Conservation (phyloP, 2,113 vertebrate genomes). For the Piprites chloris region DNA sequence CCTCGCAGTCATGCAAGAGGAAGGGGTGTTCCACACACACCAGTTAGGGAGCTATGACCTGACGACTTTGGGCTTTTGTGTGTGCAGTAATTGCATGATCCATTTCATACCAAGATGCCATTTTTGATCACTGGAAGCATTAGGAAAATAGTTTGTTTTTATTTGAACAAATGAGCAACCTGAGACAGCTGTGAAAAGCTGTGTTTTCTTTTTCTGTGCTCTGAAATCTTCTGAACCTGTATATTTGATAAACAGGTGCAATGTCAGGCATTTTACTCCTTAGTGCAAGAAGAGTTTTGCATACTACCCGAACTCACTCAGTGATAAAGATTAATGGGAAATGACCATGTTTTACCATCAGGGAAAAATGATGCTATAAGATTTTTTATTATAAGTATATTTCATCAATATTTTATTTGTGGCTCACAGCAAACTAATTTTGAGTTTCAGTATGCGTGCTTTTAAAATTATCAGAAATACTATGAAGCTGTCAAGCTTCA, state of each 20-base stretch:
- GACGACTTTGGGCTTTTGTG: not conserved
- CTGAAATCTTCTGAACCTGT: not conserved
- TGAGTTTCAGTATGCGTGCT: not conserved
- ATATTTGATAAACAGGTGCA: not conserved
- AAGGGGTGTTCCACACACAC: not conserved
- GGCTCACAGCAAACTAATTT: not conserved
- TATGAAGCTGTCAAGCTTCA: not conserved
- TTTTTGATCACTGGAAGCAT: not conserved
- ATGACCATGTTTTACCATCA: not conserved
- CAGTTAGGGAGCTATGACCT: not conserved
- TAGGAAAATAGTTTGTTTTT: not conserved
- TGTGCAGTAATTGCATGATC: not conserved
- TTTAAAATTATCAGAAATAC: not conserved
- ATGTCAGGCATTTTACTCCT: not conserved
- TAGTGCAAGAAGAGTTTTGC: not conserved
- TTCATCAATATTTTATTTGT: slow-evolving; percentile 21
- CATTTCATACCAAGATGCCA: not conserved
- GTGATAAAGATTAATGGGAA: not conserved
- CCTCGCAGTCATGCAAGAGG: not conserved
- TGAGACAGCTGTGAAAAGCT: not conserved
- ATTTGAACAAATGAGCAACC: not conserved
- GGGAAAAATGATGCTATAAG: not conserved
- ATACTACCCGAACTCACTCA: not conserved
- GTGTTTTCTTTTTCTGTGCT: not conserved
- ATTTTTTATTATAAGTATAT: not conserved